Evolutionary conservation across 2,888 invertebrate species (phyloP), one percentile per base, ranked within the genome.

Genomic region (Sinotaia quadrata): DNA sequence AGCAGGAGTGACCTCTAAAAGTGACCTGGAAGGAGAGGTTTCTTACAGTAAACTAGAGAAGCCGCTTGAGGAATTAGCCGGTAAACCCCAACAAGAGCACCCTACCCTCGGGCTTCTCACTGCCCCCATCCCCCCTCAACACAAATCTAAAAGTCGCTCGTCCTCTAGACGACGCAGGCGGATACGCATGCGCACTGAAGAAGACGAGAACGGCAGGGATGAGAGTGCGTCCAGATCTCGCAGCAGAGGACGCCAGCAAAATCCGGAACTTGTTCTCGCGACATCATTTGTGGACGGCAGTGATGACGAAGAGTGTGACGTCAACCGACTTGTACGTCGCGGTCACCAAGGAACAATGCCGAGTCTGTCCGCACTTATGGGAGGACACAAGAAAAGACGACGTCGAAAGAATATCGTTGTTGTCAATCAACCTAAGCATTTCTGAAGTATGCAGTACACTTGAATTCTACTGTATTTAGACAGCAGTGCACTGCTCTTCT

Each of bases 381-480:
- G 63, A 18, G 52, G 51, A 1, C 33, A 54, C 18, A 63, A 63
- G 34, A 63, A 63, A 31, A n/a, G 36, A 21, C 52, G 54, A 21
- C 49, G 51, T n/a, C 34, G 63, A 21, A 63, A 63, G 31, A 63
- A 63, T 31, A 63, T 63, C 27, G 63, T 63, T 7, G 41, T 63
- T 8, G 63, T 63, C 1, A 27, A 41, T 7, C 63, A 63, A 41
- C 18, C 54, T 10, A 41, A 18, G 4, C 36, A 33, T 4, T 51
- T 52, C 29, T 63, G 41, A 63, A 10, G 29, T 8, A 56, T 21
- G 4, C 24, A 1, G 47, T 47, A 18, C 12, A n/a, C n/a, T n/a
- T n/a, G n/a, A n/a, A n/a, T n/a, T n/a, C n/a, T n/a, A n/a, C n/a
- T n/a, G n/a, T n/a, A n/a, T n/a, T n/a, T n/a, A n/a, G n/a, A n/a